Conservation (phyloP, 2,888 invertebrate species). For the Lasiommata megera region DNA sequence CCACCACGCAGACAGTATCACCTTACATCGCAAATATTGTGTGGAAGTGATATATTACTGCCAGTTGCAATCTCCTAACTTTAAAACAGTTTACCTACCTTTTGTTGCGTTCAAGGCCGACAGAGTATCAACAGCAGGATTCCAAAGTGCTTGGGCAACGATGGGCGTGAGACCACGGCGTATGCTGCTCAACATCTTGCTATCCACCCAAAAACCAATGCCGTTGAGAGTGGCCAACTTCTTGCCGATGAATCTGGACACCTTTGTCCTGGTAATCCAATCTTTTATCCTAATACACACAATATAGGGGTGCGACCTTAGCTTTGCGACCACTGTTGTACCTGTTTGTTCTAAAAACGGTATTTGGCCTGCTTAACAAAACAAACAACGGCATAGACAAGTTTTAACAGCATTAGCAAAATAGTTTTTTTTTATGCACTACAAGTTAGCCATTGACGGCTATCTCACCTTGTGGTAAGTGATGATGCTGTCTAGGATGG, state of each 20-base stretch:
- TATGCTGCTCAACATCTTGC: conserved; percentile 51
- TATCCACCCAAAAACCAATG: conserved; percentile 50
- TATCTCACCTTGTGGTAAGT: too few relatives aligned
- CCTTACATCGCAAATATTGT: too few relatives aligned
- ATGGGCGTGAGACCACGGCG: conserved; percentile 54
- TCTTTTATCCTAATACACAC: background rate
- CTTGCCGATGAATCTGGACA: conserved; percentile 63
- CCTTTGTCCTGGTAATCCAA: conserved; percentile 53
- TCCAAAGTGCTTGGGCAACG: conserved; percentile 59
- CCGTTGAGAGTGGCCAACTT: conserved; percentile 58
- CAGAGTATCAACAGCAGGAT: conserved; percentile 62
- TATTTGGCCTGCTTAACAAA: too few relatives aligned
- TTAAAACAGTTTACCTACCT: background rate
- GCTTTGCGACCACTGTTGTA: too few relatives aligned
- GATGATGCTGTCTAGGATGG: too few relatives aligned
- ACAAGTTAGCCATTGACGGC: too few relatives aligned
- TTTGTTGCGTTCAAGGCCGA: conserved; percentile 48
- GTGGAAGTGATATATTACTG: too few relatives aligned
- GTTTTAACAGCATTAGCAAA: background rate
- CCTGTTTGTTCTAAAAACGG: too few relatives aligned
- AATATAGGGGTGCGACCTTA: too few relatives aligned
- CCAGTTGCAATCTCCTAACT: too few relatives aligned
- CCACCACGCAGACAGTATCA: too few relatives aligned
- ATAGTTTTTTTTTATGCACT: too few relatives aligned
- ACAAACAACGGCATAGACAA: background rate